These are phyloP conservation scores for Nomada hirtipes DNA, from an alignment of 2,888 invertebrate species.

Conservation along the genomic window DNA sequence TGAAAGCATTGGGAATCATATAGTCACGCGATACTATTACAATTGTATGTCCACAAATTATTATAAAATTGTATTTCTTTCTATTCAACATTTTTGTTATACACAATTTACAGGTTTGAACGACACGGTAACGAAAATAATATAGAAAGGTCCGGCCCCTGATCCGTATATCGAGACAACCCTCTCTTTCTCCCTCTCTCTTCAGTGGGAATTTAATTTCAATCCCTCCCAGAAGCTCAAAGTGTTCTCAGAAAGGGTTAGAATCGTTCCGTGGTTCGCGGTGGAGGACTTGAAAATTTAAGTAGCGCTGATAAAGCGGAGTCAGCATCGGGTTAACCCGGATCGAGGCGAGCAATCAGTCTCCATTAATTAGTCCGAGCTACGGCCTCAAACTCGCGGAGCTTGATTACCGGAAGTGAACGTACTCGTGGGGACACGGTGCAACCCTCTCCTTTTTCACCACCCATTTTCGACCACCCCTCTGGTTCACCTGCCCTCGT, in stretches of 20 bases:
- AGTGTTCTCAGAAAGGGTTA: conserved; percentile 46
- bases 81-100: background rate
- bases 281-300: conserved; percentile 60
- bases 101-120: background rate
- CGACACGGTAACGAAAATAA: background rate
- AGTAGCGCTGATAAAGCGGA: conserved; percentile 67
- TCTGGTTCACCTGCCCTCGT: background rate
- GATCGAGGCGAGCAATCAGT: conserved; percentile 80
- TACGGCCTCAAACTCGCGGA: conserved; percentile 66
- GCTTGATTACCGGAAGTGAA: conserved; percentile 74
- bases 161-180: conserved; percentile 35
- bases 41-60: too few species aligned
- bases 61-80: too few species aligned
- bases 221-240: conserved; percentile 44
- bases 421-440: conserved; percentile 58
- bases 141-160: background rate
- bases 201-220: conserved; percentile 54
- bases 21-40: too few species aligned
- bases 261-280: conserved; percentile 48
- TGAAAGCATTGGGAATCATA: too few species aligned
- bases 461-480: background rate
- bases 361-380: conserved; percentile 80
- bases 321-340: conserved; percentile 76
- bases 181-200: conserved; percentile 2
- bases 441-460: conserved; percentile 14